Conservation (phyloP, 1,140 invertebrate species). For the Papilio helenus region DNA sequence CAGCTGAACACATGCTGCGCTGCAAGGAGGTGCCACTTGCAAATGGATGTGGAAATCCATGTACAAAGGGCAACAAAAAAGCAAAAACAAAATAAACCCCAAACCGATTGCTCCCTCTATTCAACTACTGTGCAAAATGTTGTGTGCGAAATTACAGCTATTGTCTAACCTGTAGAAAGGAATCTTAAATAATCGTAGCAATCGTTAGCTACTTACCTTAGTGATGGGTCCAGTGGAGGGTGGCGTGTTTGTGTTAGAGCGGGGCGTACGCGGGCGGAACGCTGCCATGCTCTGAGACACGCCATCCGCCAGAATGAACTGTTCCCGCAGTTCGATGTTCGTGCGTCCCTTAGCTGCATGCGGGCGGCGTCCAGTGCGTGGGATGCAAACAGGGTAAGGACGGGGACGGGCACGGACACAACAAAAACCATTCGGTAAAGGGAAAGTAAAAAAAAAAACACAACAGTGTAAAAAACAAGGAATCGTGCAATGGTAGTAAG, state of each 20-base stretch:
- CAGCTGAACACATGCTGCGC: conserved; percentile 78
- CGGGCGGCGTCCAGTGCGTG: conserved; percentile 83
- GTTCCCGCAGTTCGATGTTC: conserved; percentile 99
- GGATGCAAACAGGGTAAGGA: conserved; percentile 63
- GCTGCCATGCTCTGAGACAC: conserved; percentile 98
- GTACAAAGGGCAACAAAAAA: conserved; percentile 77
- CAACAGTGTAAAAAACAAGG: conserved; percentile 74
- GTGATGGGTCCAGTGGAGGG: conserved; percentile 93
- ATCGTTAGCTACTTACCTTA: conserved; percentile 88
- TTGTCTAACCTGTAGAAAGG: conserved; percentile 70
- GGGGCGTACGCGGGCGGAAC: conserved; percentile 95
- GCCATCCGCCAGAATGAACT: conserved; percentile 98
- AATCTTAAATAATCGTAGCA: conserved; percentile 56
- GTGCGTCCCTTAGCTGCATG: conserved; percentile 98
- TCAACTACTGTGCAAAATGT: conserved; percentile 78
- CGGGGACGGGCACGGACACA: conserved; percentile 63
- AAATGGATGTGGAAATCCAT: conserved; percentile 75
- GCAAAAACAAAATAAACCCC: conserved; percentile 72
- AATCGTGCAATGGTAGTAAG: conserved; percentile 77
- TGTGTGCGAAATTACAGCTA: conserved; percentile 74
- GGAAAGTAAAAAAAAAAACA: conserved; percentile 71
- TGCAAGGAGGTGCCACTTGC: conserved; percentile 73
- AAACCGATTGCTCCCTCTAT: conserved; percentile 81
- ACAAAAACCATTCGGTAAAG: conserved; percentile 76
- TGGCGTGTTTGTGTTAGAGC: conserved; percentile 88